Conservation (phyloP, 2,113 vertebrate species). For the Astatoreochromis straeleni region DNA sequence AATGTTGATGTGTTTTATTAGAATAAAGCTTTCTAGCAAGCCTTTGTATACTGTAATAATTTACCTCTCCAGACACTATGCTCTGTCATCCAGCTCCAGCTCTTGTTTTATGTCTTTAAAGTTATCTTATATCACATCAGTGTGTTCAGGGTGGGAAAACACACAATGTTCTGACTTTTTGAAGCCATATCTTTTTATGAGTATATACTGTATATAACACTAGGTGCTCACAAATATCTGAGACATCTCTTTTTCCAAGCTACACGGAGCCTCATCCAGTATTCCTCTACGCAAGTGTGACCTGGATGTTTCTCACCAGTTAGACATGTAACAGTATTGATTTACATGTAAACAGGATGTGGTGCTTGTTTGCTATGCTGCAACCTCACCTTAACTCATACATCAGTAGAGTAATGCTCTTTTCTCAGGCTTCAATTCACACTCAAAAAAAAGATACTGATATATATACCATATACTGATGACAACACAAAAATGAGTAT, state of each 20-base stretch:
- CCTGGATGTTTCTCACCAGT: conserved; percentile 30
- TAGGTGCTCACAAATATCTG: background rate
- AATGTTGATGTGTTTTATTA: conserved; percentile 21
- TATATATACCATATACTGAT: background rate
- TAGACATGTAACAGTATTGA: conserved; percentile 44
- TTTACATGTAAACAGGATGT: conserved; percentile 49
- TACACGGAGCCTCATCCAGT: background rate
- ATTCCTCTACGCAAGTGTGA: background rate
- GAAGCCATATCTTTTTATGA: background rate
- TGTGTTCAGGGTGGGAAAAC: background rate
- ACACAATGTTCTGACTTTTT: conserved; percentile 3
- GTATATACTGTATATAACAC: background rate
- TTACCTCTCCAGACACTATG: background rate
- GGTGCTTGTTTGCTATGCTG: conserved; percentile 17
- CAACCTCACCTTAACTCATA: conserved; percentile 40
- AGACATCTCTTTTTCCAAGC: background rate
- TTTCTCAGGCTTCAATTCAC: background rate
- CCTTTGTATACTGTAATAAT: background rate
- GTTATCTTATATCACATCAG: conserved; percentile 3
- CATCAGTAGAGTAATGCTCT: conserved; percentile 37
- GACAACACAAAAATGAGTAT: background rate
- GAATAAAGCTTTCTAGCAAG: background rate
- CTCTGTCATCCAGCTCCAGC: background rate
- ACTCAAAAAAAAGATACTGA: background rate
- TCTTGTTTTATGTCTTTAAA: conserved; percentile 17